A percentile compares a stretch with the other conserved stretches of the same genome.
phyloP scores from a whole-genome alignment of 2,888 invertebrate species.

The Ommatoiulus sabulosus region DNA sequence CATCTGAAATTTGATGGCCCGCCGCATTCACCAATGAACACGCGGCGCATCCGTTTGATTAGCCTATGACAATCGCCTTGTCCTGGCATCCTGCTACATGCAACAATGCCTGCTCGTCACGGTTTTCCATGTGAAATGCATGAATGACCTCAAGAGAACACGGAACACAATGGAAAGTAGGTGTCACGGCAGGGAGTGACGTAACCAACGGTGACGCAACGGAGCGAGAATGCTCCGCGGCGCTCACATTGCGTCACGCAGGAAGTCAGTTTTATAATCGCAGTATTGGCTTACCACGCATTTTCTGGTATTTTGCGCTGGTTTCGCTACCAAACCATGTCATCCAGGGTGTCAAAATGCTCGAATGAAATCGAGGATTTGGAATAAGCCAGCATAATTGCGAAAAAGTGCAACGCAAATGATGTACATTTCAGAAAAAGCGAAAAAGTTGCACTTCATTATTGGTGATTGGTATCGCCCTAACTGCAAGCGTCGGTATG shows the following conservation, averaged over 20 bases:
- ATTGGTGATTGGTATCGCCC: no score
- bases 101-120: background rate
- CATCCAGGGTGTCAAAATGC: conserved; percentile 2
- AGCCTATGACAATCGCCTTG: background rate
- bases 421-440: no score
- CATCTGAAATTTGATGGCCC: background rate
- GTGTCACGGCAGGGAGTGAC: background rate
- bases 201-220: background rate
- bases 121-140: conserved; percentile 18
- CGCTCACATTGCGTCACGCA: background rate
- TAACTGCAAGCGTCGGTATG: no score
- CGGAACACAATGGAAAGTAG: background rate
- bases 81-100: background rate
- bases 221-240: no score
- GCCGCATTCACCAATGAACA: background rate
- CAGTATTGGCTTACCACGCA: background rate
- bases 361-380: background rate
- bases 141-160: background rate
- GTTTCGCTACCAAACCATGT: background rate
- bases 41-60: background rate
- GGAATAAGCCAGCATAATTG: no score
- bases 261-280: background rate
- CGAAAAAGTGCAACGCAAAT: no score
- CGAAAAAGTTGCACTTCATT: no score
- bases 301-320: background rate